Evolutionary conservation across 1,140 invertebrate genomes (phyloP).

Genomic region (Cotesia typhae): DNA sequence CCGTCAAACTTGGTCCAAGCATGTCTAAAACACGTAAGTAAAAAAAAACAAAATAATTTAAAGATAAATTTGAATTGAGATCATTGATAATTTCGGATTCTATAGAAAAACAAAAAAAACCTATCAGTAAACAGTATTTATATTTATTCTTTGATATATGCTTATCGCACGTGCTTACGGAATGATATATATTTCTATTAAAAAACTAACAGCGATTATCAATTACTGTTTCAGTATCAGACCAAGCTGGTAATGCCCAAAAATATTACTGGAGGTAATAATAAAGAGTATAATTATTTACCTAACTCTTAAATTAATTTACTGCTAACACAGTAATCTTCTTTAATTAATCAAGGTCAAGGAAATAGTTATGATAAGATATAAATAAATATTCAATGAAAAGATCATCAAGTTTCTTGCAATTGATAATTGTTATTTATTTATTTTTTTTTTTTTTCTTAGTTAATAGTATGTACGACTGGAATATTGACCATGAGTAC

Average conservation of each 20-base stretch:
- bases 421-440: neutral
- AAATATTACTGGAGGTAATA: slow-evolving; percentile 45
- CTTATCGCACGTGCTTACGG: neutral
- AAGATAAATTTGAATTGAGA: neutral
- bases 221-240: slow-evolving; percentile 55
- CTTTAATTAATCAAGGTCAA: slow-evolving; percentile 3
- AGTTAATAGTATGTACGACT: slow-evolving; percentile 54
- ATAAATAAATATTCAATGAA: no score
- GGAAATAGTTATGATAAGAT: slow-evolving; percentile 1
- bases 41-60: neutral
- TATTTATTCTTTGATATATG: neutral
- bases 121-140: neutral
- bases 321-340: neutral
- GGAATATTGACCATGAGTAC: slow-evolving; percentile 72
- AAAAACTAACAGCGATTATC: neutral
- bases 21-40: slow-evolving; percentile 74
- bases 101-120: neutral
- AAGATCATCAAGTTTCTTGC: neutral
- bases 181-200: no score
- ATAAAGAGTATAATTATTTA: neutral
- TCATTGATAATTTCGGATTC: no score
- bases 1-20: slow-evolving; percentile 91
- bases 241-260: slow-evolving; percentile 65
- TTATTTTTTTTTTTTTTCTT: slow-evolving; percentile 6
- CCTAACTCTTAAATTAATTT: neutral